These are phyloP conservation scores for Palythoa caribaeorum DNA, from an alignment of 92 coral and sea anemone species.

Conservation along the genomic window DNA sequence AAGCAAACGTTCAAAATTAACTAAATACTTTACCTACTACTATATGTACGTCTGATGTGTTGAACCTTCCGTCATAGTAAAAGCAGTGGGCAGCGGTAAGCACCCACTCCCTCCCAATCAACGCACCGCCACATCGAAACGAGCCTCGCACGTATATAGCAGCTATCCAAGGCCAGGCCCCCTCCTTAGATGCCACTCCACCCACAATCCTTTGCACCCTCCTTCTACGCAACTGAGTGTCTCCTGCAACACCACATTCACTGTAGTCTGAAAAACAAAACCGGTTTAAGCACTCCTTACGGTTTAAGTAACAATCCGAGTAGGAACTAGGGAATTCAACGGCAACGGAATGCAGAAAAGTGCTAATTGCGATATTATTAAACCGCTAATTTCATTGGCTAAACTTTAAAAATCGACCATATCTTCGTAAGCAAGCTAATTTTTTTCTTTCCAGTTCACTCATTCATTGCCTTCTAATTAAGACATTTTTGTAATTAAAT, in stretches of 20 bases:
- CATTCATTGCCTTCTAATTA: too few species aligned
- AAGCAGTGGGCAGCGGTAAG: slow-evolving; percentile 93
- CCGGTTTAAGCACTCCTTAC: neutral
- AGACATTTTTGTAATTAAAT: too few species aligned
- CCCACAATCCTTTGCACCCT: slow-evolving; percentile 52
- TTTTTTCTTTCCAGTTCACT: too few species aligned
- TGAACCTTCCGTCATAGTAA: slow-evolving; percentile 60
- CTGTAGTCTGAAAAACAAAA: slow-evolving; percentile 68
- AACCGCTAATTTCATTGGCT: too few species aligned
- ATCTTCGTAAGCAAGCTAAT: too few species aligned
- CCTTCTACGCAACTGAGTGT: slow-evolving; percentile 79
- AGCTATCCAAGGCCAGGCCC: slow-evolving; percentile 99
- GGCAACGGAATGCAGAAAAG: too few species aligned
- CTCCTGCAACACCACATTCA: slow-evolving; percentile 95
- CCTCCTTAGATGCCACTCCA: slow-evolving; percentile 70
- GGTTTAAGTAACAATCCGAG: neutral
- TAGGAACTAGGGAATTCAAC: too few species aligned
- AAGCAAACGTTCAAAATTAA: neutral
- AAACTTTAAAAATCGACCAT: too few species aligned
- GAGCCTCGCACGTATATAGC: slow-evolving; percentile 79
- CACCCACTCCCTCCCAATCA: slow-evolving; percentile 85
- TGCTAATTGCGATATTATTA: too few species aligned
- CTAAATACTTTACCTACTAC: slow-evolving; percentile 62
- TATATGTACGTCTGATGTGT: slow-evolving; percentile 68
- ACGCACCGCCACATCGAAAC: slow-evolving; percentile 89